Evolutionary conservation across 2,888 invertebrate species (phyloP).

Genomic region (Coelopa pilipes): DNA sequence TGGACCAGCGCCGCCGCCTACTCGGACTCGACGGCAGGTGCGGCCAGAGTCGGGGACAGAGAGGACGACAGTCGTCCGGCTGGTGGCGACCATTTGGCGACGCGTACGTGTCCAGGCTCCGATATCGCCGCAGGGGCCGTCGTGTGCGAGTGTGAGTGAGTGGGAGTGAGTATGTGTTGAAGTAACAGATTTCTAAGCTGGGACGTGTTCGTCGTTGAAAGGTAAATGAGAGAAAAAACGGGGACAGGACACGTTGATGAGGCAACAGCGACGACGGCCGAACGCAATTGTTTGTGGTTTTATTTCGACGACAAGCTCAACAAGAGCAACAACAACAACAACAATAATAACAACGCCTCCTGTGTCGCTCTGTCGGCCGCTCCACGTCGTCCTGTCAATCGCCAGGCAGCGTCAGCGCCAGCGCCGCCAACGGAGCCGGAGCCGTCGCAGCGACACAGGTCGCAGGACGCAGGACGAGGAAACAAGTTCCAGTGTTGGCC

Average conservation of each 20-base stretch:
- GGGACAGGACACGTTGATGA: too few relatives aligned
- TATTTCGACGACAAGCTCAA: constrained; percentile 7
- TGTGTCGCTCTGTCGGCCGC: neutral
- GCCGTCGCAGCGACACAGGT: neutral
- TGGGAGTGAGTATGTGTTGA: constrained; percentile 7
- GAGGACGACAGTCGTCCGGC: neutral
- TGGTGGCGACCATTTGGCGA: neutral
- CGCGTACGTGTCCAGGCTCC: neutral
- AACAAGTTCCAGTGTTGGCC: neutral
- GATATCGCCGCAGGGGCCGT: neutral
- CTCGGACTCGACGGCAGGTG: neutral
- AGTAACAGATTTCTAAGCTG: constrained; percentile 18
- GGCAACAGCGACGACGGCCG: too few relatives aligned
- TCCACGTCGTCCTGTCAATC: neutral
- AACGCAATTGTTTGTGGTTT: constrained; percentile 12
- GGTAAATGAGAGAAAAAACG: too few relatives aligned
- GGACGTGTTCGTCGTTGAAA: constrained; percentile 16
- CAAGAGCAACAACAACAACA: neutral
- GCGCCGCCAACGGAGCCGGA: neutral
- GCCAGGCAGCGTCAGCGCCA: neutral
- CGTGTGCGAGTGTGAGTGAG: neutral
- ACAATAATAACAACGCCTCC: neutral
- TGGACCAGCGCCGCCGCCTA: neutral
- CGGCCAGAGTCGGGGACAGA: neutral
- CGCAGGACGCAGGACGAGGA: neutral